Evolutionary conservation across 2,888 invertebrate species (phyloP), one percentile per base, ranked within the genome.

Genomic region (Conomelus anceps): DNA sequence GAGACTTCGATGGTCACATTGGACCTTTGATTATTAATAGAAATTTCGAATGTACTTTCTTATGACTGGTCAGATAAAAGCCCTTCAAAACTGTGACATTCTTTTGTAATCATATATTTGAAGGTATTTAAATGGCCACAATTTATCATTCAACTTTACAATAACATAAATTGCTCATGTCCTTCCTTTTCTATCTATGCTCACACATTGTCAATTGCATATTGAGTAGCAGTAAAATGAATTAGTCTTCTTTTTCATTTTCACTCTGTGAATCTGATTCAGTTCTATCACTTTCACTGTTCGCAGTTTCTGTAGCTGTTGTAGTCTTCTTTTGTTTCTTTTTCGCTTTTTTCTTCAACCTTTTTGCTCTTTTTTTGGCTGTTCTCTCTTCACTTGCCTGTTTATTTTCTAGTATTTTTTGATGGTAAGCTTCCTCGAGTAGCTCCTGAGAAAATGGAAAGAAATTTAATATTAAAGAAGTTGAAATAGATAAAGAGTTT

Each of bases 291-390:
- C 90, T 91, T 91, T 91, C 92, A 89, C 91, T 91, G 88, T 91
- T 92, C 86, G 88, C 24, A 89, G 86, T 87, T 23, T 91, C 89
- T 90, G 88, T 90, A 88, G 90, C 88, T 90, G 89, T 88, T 87
- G n/a, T n/a, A n/a, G n/a, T n/a, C n/a, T 90, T 89, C 88, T 89
- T 84, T 92, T 93, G 88, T 90, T 92, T 92, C 92, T 91, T 93
- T 93, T 94, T 94, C 93, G 95, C 94, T 92, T 97, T 98, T 92
- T 95, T 96, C 92, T 97, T 98, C 89, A 96, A 93, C 88, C 99
- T 95, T 93, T 99, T 99, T 0, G 97, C 97, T 91, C 99, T 94
- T 93, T 98, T 99, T 92, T 98, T 99, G 0, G 98, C 97, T 4
- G 98, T 98, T 92, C 95, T 95, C 92, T 96, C 96, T 91, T 98